Evolutionary conservation across 2,113 vertebrate genomes (phyloP).

Genomic region (Penelope pileata): DNA sequence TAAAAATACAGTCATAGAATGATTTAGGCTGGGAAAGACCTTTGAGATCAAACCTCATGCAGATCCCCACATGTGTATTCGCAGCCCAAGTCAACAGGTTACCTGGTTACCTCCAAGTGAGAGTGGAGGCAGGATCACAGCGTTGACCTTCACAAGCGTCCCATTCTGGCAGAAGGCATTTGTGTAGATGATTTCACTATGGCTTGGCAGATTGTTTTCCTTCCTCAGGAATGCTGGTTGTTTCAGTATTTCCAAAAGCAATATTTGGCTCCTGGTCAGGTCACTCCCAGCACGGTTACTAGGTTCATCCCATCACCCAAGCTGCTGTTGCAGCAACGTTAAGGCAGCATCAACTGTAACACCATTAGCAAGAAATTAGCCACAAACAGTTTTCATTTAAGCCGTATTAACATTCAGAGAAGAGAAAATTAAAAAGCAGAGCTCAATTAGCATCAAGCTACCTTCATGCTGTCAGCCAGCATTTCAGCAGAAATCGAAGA

Average conservation of each 20-base stretch:
- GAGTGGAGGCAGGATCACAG: not conserved
- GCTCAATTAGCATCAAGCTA: not conserved
- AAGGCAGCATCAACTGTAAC: not conserved
- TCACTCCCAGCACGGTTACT: not conserved
- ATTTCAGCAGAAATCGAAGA: not conserved
- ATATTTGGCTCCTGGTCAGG: not conserved
- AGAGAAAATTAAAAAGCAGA: too few relatives aligned
- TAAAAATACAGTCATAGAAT: not conserved
- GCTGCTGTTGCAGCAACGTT: not conserved
- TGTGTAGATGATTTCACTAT: not conserved
- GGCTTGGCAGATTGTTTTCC: not conserved
- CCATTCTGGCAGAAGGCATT: not conserved
- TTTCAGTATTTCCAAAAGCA: not conserved
- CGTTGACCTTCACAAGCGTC: not conserved
- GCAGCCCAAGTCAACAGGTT: not conserved
- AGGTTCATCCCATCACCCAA: not conserved
- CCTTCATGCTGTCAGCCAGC: not conserved
- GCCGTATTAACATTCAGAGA: not conserved
- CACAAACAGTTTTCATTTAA: not conserved
- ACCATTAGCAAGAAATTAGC: not conserved
- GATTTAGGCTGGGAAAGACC: not conserved
- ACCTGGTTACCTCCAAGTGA: not conserved
- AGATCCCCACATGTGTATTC: not conserved
- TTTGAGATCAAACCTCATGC: not conserved
- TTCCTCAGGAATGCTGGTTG: not conserved